These are phyloP conservation scores for Carettochelys insculpta DNA, from an alignment of 2,113 vertebrate genomes.

Conservation along the genomic window DNA sequence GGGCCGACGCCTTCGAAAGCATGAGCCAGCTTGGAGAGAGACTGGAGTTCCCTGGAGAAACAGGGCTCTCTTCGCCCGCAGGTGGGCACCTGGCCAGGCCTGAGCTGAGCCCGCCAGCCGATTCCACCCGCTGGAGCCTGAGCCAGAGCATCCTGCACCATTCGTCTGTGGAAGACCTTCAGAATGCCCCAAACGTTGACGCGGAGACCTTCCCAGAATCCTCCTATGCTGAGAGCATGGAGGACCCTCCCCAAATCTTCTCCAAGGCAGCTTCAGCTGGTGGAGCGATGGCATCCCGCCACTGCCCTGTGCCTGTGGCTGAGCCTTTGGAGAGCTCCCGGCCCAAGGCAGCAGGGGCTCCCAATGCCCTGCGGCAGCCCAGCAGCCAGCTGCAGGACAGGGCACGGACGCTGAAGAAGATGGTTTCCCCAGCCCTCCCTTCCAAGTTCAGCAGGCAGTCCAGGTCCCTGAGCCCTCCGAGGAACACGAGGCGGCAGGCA, in stretches of 20 bases:
- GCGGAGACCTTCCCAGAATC: slow-evolving; percentile 67
- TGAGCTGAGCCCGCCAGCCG: neutral
- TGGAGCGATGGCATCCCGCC: neutral
- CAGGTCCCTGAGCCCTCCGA: slow-evolving; percentile 3
- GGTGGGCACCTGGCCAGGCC: neutral
- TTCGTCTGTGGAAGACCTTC: slow-evolving; percentile 31
- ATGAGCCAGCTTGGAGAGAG: neutral
- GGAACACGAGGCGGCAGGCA: neutral
- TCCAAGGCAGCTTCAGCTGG: neutral
- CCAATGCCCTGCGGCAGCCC: neutral
- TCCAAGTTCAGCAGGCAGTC: slow-evolving; percentile 20
- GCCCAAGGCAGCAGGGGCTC: neutral
- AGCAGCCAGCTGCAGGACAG: neutral
- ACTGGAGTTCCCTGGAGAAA: neutral
- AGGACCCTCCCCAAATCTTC: slow-evolving; percentile 14
- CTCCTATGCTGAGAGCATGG: slow-evolving; percentile 43
- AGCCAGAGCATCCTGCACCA: neutral
- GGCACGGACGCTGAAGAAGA: neutral
- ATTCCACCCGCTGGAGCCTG: neutral
- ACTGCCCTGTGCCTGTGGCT: neutral
- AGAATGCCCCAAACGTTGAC: slow-evolving; percentile 10
- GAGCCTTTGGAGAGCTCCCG: neutral
- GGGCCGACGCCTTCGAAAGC: neutral
- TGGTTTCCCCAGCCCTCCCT: neutral
- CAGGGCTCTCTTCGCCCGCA: neutral